Percentiles rank a stretch among this genome's conserved stretches.
Evolutionary conservation across 2,113 vertebrate genomes (phyloP).

Genomic region (Heptranchias perlo): DNA sequence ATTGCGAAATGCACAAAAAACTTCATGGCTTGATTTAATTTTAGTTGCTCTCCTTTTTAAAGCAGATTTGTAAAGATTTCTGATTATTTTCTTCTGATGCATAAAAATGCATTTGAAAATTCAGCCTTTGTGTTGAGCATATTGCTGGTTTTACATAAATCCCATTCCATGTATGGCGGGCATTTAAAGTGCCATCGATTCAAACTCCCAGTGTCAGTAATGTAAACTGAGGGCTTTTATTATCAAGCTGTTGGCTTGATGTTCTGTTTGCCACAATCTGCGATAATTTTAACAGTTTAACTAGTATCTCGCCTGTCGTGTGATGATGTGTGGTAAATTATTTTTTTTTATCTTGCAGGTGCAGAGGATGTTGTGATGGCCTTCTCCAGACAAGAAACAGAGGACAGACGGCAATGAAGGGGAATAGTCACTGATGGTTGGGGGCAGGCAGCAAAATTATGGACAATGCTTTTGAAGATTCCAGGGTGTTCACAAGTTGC

Average conservation of each 20-base stretch:
- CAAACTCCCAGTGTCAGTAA: background rate
- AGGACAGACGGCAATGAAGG: slow-evolving; percentile 90
- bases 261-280: background rate
- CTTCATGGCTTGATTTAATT: background rate
- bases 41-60: background rate
- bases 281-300: background rate
- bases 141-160: background rate
- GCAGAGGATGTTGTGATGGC: slow-evolving; percentile 98
- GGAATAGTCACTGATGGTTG: background rate
- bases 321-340: background rate
- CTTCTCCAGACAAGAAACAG: slow-evolving; percentile 93
- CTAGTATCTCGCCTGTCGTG: background rate
- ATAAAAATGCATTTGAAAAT: background rate
- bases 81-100: background rate
- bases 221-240: background rate
- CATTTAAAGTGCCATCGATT: background rate
- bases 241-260: background rate
- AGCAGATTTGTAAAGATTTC: background rate
- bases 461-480: background rate
- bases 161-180: background rate
- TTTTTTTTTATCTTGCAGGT: slow-evolving; percentile 58
- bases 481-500: background rate
- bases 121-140: background rate
- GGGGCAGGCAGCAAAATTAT: background rate
- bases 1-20: background rate